phyloP scores from a whole-genome alignment of 2,113 vertebrate species.

The Sander vitreus region DNA sequence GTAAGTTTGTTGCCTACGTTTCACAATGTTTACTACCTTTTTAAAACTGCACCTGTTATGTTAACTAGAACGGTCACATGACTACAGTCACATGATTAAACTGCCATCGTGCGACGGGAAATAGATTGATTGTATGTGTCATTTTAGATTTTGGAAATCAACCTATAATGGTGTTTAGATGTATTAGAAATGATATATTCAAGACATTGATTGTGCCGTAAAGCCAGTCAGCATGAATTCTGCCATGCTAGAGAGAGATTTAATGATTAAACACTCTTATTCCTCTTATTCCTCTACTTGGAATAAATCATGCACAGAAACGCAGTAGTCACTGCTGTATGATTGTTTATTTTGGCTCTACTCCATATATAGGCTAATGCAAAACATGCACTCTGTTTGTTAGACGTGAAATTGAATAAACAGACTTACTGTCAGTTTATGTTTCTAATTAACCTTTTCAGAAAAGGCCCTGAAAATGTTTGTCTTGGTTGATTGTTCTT shows the following conservation, averaged over 20 bases:
- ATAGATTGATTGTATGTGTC: too few species aligned
- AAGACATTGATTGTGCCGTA: slow-evolving; percentile 3
- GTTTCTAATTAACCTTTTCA: neutral
- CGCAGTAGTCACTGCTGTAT: neutral
- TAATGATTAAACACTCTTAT: slow-evolving; percentile 2
- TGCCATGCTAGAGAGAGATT: too few species aligned
- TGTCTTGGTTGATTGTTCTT: slow-evolving; percentile 4
- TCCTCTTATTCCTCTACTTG: neutral
- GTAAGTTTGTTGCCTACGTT: too few species aligned
- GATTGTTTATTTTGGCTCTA: neutral
- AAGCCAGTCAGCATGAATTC: neutral
- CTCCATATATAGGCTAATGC: neutral
- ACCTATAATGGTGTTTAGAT: too few species aligned
- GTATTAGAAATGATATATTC: neutral
- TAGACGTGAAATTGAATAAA: neutral
- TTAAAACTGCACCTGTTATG: too few species aligned
- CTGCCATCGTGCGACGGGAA: too few species aligned
- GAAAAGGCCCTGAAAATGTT: neutral
- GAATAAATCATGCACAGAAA: neutral
- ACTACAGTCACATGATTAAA: too few species aligned
- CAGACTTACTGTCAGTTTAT: neutral
- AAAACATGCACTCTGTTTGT: neutral
- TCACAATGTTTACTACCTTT: too few species aligned
- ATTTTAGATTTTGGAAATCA: too few species aligned
- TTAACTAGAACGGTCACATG: too few species aligned